Evolutionary conservation across 2,113 vertebrate species (phyloP), one percentile per base, ranked within the genome.

Genomic region (Myxocyprinus asiaticus): DNA sequence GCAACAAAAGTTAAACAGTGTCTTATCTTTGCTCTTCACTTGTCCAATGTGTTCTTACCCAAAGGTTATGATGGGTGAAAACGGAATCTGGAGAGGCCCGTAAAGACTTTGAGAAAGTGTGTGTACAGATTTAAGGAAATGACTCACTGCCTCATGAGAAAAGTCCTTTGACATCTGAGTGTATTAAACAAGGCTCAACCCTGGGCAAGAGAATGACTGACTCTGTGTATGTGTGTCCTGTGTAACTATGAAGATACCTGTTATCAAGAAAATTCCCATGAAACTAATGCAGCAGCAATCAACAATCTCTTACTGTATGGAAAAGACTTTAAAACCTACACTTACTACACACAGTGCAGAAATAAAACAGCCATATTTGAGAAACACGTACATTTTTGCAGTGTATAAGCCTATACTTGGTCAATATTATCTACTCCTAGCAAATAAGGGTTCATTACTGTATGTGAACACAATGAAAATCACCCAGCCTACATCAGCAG

Each of bases 161-260:
- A 72, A 43, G 50, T 45, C 15, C 67, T 71, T 72, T 72, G 75
- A 58, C 75, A 59, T 43, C 22, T 69, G 61, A 69, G 65, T 48
- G 70, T 10, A 75, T 79, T 69, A 79, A 43, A 50, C 55, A 44
- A 66, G 33, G 47, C 45, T 15, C 6, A 56, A 42, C 76, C 65
- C 63, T 47, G 47, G 10, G 56, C 10, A 51, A 78, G 58, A 51
- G 53, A 51, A 51, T 5, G 48, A 76, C 66, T 61, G 22, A 4
- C 44, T 48, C 47, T 6, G 8, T 71, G n/a, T 56, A 2, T 73
- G 55, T 53, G 10, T 53, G 9, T 53, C 9, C 50, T 33, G 22
- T 33, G 22, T 33, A 33, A 33, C 22, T 33, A 33, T 33, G 22
- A 33, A 33, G 1, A 33, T 33, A 33, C 22, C 22, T 33, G 22